Evolutionary conservation across 2,797 vertebrate species (phyloP), one percentile per base, ranked within the genome.

Genomic region (Pangasius djambal): DNA sequence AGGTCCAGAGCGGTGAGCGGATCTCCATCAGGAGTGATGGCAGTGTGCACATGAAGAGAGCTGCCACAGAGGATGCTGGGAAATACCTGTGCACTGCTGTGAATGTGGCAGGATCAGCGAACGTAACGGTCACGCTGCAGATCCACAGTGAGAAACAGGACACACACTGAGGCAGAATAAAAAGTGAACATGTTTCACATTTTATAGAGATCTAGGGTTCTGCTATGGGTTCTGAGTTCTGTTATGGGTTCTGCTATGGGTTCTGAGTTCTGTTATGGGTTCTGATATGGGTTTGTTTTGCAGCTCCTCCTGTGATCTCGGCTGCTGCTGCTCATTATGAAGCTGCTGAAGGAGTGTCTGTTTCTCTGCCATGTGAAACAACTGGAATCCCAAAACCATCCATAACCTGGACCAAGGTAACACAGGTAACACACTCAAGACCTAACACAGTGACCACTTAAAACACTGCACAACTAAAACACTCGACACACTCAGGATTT

Each of bases 371-470:
- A 7, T 99, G 98, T 86, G 89, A 96, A 6, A 94, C 96, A 91
- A 96, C 89, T 0, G 98, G 98, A 0, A 89, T 96, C 88, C 98
- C 98, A 0, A 89, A 89, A 28, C 98, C 98, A 7, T 88, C 93
- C 4, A 91, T 99, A 75, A 94, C 95, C 93, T 99, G 98, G 98
- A 94, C 96, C 92, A 98, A 98, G 97, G 98, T 99, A 28, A 37
- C 37, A 48, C 72, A 75, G 22, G 1, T 15, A n/a, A 50, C 8
- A 77, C 22, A 77, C 25, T 5, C 6, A 13, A 25, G 3, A 20
- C 37, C 6, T 20, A 20, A 44, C 40, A 74, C 72, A 44, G 37
- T 34, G 10, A 0, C 25, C 40, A 44, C 72, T 8, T 6, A 12
- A 44, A 37, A 74, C 34, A n/a, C 22, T 1, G 2, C 16, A 70